Conservation (phyloP, 2,797 vertebrate genomes). For the Sciurus carolinensis region DNA sequence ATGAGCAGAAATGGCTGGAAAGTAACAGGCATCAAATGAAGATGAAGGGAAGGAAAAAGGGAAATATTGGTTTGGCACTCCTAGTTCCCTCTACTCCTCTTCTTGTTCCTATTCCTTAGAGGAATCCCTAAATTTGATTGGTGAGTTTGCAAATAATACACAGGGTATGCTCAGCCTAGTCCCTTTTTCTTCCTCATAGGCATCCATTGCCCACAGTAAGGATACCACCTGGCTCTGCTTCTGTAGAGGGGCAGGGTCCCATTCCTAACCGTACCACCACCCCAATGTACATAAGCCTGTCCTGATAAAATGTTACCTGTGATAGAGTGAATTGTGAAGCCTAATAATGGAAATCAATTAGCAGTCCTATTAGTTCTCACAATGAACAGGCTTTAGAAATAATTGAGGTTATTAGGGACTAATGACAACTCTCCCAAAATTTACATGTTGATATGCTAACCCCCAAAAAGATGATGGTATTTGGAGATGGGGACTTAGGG, state of each 20-base stretch:
- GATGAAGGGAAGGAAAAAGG: neutral
- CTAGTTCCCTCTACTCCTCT: neutral
- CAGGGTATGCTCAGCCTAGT: neutral
- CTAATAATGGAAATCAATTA: neutral
- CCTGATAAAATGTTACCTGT: slow-evolving; percentile 7
- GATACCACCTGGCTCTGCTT: neutral
- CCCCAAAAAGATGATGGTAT: neutral
- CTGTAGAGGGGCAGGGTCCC: neutral
- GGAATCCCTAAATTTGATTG: neutral
- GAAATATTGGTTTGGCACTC: neutral
- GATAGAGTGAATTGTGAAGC: neutral
- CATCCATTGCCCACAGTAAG: neutral
- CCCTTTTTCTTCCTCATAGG: neutral
- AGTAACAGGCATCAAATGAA: neutral
- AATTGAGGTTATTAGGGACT: neutral
- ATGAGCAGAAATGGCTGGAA: neutral
- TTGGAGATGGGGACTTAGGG: neutral
- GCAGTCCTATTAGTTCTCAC: neutral
- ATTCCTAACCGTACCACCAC: neutral
- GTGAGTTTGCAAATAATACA: neutral
- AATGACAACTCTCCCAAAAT: neutral
- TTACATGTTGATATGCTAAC: neutral
- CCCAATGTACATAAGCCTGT: neutral
- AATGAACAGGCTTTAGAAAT: neutral
- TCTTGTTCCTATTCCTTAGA: neutral